phyloP scores from a whole-genome alignment of 2,797 vertebrate genomes.

The Siniperca undulata region DNA sequence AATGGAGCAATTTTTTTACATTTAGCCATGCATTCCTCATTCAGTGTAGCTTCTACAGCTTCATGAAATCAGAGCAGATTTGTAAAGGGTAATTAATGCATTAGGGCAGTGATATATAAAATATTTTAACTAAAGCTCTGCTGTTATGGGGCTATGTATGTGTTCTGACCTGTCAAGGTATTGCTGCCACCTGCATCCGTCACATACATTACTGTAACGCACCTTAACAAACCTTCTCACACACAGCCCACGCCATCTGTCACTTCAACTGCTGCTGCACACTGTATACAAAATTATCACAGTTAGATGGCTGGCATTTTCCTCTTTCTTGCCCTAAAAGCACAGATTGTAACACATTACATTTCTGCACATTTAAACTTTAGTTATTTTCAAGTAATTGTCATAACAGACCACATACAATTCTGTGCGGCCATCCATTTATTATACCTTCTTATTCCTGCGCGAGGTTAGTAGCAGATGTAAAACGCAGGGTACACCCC shows the following conservation, averaged over 20 bases:
- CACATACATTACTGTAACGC: conserved; percentile 23
- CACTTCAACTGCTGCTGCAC: conserved; percentile 33
- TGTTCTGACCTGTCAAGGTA: conserved; percentile 12
- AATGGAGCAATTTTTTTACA: neutral
- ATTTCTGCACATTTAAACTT: conserved; percentile 19
- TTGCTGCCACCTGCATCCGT: conserved; percentile 14
- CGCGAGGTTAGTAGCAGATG: conserved; percentile 1
- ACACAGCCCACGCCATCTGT: conserved; percentile 42
- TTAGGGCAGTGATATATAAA: conserved; percentile 24
- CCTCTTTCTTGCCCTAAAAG: conserved; percentile 13
- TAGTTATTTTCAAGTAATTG: conserved; percentile 14
- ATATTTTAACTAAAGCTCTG: conserved; percentile 11
- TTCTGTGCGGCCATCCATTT: conserved; percentile 10
- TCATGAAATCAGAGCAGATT: conserved; percentile 40
- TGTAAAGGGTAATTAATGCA: conserved; percentile 33
- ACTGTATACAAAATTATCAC: conserved; percentile 22
- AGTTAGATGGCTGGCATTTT: conserved; percentile 14
- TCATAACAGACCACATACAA: conserved; percentile 1
- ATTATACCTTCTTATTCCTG: neutral
- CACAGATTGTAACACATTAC: neutral
- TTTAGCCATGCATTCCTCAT: conserved; percentile 25
- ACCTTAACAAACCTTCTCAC: conserved; percentile 45
- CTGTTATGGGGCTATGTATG: conserved; percentile 12
- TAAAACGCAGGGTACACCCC: neutral
- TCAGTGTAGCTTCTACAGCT: conserved; percentile 18